Base-by-base conservation (phyloP, 2,113 vertebrate species). In the Blennius ocellaris region DNA sequence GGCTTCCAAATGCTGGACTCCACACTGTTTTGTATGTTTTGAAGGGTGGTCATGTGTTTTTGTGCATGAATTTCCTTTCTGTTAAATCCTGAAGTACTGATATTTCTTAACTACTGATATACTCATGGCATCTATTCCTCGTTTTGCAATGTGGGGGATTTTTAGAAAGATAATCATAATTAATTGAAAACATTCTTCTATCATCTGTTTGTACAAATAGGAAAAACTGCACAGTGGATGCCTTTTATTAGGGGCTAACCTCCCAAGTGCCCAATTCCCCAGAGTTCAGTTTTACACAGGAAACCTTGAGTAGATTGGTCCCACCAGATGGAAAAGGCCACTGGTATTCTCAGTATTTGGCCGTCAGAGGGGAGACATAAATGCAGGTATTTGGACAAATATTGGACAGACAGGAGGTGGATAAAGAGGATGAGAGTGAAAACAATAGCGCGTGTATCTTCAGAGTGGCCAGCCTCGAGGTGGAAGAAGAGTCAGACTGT, bases 291-390 rank as follows among this genome's bases (percentile, higher is more conserved):
- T 81, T 82, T 62, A 71, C 17, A 78, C 81, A 82, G 77, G 76
- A 78, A 78, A 68, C 63, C 59, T 83, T 82, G 63, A 81, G 71
- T 66, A 69, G 63, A 81, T 75, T 3, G 64, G 30, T 83, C 70
- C 59, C 68, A 65, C 12, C 73, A 73, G 79, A 85, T 71, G 77
- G 83, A 78, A 82, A 82, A 69, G 8, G 45, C 86, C 65, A 73
- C 66, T 50, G 81, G 80, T 87, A 93, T 93, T 91, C 67, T 68
- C 74, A 76, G 86, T 88, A 92, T 93, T 92, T 89, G 81, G 86
- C 81, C 69, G 61, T 37, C 7, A 66, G 51, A 6, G 10, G 47
- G 56, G 36, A 16, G 68, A 61, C 69, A 77, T 76, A 69, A 75
- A 83, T 40, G 56, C 70, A 80, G 80, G 78, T 91, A 88, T 89